Evolutionary conservation across 2,797 vertebrate genomes (phyloP).

Genomic region (Margarornis squamiger): DNA sequence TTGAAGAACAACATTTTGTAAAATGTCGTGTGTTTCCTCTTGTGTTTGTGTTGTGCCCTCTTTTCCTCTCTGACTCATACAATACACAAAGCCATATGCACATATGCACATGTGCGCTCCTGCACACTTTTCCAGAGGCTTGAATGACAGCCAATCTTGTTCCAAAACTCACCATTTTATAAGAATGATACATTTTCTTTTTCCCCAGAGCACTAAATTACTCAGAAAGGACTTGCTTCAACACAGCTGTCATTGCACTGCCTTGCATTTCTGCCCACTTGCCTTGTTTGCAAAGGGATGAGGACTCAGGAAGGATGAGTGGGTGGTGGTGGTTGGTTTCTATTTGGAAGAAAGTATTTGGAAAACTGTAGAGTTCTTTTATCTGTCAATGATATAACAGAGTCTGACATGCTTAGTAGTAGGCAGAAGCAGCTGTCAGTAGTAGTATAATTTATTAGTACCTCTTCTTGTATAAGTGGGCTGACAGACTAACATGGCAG

Average conservation of each 20-base stretch:
- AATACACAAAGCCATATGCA: background rate
- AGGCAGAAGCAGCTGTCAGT: slow-evolving; percentile 64
- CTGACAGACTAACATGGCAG: slow-evolving; percentile 33
- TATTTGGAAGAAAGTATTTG: slow-evolving; percentile 49
- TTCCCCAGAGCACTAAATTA: background rate
- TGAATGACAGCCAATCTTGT: background rate
- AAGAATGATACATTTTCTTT: background rate
- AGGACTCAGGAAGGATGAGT: background rate
- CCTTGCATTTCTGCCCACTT: background rate
- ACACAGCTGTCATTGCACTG: background rate
- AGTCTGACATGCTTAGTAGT: slow-evolving; percentile 55
- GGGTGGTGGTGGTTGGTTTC: background rate
- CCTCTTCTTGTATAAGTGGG: slow-evolving; percentile 25
- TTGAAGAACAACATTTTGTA: background rate
- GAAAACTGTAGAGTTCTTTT: slow-evolving; percentile 39
- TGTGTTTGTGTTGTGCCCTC: background rate
- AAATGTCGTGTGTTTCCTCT: background rate
- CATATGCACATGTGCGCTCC: background rate
- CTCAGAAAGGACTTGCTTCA: background rate
- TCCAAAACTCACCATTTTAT: background rate
- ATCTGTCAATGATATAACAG: slow-evolving; percentile 41
- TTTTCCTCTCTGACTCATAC: background rate
- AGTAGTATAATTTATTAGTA: slow-evolving; percentile 56
- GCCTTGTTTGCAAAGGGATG: background rate
- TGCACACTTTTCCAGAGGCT: background rate